A percentile compares a stretch with the other conserved stretches of the same genome.
These are phyloP conservation scores for Sinocyclocheilus maitianheensis DNA, from an alignment of 2,113 vertebrate species.

Conservation along the genomic window DNA sequence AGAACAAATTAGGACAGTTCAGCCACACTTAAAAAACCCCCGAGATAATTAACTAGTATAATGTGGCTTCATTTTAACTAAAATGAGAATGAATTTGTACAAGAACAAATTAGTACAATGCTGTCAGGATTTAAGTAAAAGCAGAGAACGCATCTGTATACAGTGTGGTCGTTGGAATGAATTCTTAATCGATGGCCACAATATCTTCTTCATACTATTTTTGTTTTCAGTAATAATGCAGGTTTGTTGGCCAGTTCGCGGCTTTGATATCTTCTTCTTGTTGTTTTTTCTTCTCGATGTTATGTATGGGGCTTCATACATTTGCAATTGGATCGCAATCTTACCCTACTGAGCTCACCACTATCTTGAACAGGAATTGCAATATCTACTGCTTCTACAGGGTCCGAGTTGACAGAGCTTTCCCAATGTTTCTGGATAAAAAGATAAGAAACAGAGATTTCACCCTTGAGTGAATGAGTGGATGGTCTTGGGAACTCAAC, in stretches of 20 bases:
- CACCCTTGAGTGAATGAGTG: constrained; percentile 25
- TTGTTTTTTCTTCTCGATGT: too few relatives aligned
- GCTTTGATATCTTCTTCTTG: neutral
- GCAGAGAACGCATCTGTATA: too few relatives aligned
- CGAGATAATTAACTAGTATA: neutral
- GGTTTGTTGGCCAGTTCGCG: neutral
- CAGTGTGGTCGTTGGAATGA: neutral
- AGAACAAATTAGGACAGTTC: neutral
- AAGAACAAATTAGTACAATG: too few relatives aligned
- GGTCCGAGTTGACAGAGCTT: neutral
- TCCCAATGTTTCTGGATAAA: constrained; percentile 13
- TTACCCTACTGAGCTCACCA: neutral
- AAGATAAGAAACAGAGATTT: constrained; percentile 27
- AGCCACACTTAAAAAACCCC: too few relatives aligned
- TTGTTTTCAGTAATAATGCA: neutral
- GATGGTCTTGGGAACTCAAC: constrained; percentile 24
- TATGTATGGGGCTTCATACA: neutral
- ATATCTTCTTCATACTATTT: too few relatives aligned
- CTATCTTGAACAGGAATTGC: neutral
- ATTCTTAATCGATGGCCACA: neutral
- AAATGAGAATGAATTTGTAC: neutral
- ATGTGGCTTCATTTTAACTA: neutral
- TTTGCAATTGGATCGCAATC: neutral
- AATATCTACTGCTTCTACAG: neutral
- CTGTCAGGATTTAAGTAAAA: too few relatives aligned